phyloP scores from a whole-genome alignment of 2,888 invertebrate genomes.

The Steinernema carpocapsae region DNA sequence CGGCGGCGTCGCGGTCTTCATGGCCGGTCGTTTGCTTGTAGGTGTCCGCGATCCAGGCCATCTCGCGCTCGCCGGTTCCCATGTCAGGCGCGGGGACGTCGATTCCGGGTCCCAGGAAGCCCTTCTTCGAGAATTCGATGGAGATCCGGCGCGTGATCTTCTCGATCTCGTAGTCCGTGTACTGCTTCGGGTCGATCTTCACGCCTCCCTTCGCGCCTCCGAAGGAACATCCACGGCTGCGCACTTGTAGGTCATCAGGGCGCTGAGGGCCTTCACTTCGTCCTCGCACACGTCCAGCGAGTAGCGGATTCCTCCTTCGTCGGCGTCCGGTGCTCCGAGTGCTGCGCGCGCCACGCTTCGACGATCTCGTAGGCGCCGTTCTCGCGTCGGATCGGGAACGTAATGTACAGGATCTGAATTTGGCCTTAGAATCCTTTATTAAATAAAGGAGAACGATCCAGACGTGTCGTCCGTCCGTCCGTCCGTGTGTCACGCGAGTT shows the following conservation, averaged over 20 bases:
- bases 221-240: conserved; percentile 92
- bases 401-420: conserved; percentile 69
- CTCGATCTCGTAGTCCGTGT: conserved; percentile 89
- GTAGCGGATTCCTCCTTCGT: conserved; percentile 91
- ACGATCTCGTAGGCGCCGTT: conserved; percentile 91
- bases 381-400: conserved; percentile 91
- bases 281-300: conserved; percentile 80
- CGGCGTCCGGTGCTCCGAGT: conserved; percentile 91
- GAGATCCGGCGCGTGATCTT: conserved; percentile 92
- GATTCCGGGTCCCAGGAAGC: conserved; percentile 78
- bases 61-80: conserved; percentile 95
- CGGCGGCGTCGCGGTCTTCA: conserved; percentile 80
- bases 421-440: background rate
- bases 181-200: conserved; percentile 89
- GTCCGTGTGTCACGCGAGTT: too few species aligned
- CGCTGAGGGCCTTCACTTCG: conserved; percentile 93
- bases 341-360: conserved; percentile 94
- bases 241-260: conserved; percentile 98
- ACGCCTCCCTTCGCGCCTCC: conserved; percentile 80
- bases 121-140: conserved; percentile 98
- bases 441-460: too few species aligned
- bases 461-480: too few species aligned
- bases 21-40: conserved; percentile 87
- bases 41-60: conserved; percentile 98
- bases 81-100: conserved; percentile 99